Conservation (phyloP, 92 coral and sea anemone species). For the Porites divaricata region DNA sequence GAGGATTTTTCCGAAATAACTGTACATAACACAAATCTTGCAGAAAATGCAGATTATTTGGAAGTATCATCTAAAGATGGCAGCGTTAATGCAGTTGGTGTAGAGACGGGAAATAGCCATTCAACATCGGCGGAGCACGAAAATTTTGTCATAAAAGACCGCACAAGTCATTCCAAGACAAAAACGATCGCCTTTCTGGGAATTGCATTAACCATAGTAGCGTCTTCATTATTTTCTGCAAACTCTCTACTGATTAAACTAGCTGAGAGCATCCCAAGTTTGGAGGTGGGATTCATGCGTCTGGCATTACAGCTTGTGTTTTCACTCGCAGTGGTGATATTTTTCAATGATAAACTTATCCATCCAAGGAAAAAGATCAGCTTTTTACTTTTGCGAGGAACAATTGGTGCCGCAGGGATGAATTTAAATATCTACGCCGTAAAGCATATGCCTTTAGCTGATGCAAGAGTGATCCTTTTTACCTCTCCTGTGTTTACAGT, state of each 20-base stretch:
- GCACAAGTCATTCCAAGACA: not conserved
- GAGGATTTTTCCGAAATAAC: not conserved
- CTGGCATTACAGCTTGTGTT: slow-evolving; percentile 40
- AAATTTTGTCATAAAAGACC: not conserved
- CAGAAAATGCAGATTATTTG: not conserved
- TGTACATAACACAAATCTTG: not conserved
- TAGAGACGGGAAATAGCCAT: not conserved
- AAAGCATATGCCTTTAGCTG: slow-evolving; percentile 86
- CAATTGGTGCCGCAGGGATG: slow-evolving; percentile 61
- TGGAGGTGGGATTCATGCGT: slow-evolving; percentile 61
- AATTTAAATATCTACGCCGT: slow-evolving; percentile 63
- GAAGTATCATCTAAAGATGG: not conserved
- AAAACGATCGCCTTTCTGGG: slow-evolving; percentile 17
- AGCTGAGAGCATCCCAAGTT: slow-evolving; percentile 57
- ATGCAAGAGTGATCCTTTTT: slow-evolving; percentile 69
- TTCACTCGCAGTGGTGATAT: slow-evolving; percentile 54
- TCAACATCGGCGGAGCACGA: not conserved
- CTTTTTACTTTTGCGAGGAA: slow-evolving; percentile 54
- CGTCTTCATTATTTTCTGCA: slow-evolving; percentile 39
- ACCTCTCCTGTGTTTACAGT: slow-evolving; percentile 76
- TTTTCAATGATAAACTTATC: slow-evolving; percentile 36
- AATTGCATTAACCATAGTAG: slow-evolving; percentile 23
- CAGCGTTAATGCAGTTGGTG: not conserved
- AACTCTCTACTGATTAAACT: slow-evolving; percentile 47
- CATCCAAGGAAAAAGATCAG: slow-evolving; percentile 20